Conservation (phyloP, 2,888 invertebrate species). For the Herminia tarsipennalis region DNA sequence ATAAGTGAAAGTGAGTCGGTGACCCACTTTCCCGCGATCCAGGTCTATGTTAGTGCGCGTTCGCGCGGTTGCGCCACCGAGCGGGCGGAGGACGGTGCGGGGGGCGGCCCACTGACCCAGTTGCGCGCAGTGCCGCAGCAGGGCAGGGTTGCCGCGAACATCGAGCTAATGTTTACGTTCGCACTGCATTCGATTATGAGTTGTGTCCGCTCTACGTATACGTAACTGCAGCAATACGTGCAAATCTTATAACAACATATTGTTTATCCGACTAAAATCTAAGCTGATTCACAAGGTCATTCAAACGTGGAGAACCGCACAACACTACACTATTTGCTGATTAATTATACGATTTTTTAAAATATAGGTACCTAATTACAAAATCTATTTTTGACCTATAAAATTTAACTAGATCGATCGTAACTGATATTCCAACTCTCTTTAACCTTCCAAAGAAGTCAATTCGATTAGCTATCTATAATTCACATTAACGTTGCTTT, state of each 20-base stretch:
- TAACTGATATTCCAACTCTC: too few species aligned
- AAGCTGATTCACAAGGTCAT: conserved; percentile 1
- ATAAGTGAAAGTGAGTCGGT: conserved; percentile 95
- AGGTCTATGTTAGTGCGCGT: conserved; percentile 94
- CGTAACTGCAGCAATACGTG: conserved; percentile 37
- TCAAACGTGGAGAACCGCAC: too few species aligned
- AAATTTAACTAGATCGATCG: too few species aligned
- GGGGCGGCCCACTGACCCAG: conserved; percentile 94
- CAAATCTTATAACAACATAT: conserved; percentile 15
- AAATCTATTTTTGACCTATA: too few species aligned
- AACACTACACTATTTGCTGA: too few species aligned
- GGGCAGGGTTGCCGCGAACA: conserved; percentile 84
- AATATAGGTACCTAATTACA: too few species aligned
- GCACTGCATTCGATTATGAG: conserved; percentile 65
- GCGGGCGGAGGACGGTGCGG: conserved; percentile 82
- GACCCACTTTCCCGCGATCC: conserved; percentile 97
- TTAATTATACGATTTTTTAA: too few species aligned
- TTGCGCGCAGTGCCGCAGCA: conserved; percentile 88
- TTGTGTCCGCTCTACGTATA: conserved; percentile 43
- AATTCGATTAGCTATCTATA: too few species aligned
- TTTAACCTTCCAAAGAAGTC: too few species aligned
- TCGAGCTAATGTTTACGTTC: conserved; percentile 79
- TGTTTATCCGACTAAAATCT: conserved; percentile 12
- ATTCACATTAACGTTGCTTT: too few species aligned
- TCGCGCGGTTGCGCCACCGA: conserved; percentile 83